phyloP scores from a whole-genome alignment of 2,113 vertebrate species.

The Trogon surrucura region DNA sequence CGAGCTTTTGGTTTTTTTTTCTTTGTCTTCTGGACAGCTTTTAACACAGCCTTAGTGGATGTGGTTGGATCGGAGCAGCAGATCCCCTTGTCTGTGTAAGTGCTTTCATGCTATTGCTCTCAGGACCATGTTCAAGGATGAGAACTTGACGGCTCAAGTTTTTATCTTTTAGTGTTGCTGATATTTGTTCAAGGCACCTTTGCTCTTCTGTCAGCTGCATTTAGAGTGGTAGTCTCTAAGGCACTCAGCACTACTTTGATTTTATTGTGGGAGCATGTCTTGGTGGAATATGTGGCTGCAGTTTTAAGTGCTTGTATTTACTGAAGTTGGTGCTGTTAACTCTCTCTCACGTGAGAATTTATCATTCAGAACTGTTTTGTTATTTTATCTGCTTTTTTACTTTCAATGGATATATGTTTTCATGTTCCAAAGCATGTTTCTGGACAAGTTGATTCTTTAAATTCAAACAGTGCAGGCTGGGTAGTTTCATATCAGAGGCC shows the following conservation, averaged over 20 bases:
- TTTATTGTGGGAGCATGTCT: neutral
- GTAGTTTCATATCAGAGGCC: conserved; percentile 3
- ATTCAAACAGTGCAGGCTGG: neutral
- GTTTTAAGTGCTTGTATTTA: neutral
- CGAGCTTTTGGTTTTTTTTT: conserved; percentile 64
- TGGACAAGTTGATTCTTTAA: neutral
- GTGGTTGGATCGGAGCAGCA: conserved; percentile 89
- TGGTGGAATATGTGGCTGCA: neutral
- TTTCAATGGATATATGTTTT: neutral
- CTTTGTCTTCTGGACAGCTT: conserved; percentile 82
- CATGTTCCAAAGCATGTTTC: neutral
- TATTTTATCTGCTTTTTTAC: neutral
- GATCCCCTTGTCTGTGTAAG: conserved; percentile 97
- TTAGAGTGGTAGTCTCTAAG: neutral
- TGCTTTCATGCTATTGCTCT: conserved; percentile 55
- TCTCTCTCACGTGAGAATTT: neutral
- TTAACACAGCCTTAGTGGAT: conserved; percentile 76
- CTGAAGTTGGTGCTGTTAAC: neutral
- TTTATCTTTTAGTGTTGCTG: conserved; percentile 16
- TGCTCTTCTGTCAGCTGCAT: neutral
- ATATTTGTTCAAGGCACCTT: conserved; percentile 32
- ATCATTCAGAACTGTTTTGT: neutral
- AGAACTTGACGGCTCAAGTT: conserved; percentile 53
- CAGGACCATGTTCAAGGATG: neutral
- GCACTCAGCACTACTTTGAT: neutral